phyloP scores from a whole-genome alignment of 1,140 invertebrate species.

The Lepidostoma basale region DNA sequence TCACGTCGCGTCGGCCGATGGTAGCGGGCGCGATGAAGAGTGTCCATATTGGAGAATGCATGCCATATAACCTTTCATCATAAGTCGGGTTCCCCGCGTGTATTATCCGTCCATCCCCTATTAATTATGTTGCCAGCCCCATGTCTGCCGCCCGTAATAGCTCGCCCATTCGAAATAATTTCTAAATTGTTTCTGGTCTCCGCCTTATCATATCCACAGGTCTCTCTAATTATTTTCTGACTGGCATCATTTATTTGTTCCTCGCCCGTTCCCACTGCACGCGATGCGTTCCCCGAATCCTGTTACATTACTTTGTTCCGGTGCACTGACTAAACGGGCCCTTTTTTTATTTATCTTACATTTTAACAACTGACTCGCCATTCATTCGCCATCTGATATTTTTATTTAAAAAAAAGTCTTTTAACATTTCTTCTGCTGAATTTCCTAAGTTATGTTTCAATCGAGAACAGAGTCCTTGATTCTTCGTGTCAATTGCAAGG shows the following conservation, averaged over 20 bases:
- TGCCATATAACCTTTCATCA: background rate
- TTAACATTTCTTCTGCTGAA: too few relatives aligned
- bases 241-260: conserved; percentile 22
- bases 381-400: too few relatives aligned
- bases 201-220: conserved; percentile 37
- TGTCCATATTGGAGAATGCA: too few relatives aligned
- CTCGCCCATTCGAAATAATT: conserved; percentile 34
- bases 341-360: background rate
- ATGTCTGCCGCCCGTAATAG: conserved; percentile 23
- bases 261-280: conserved; percentile 2
- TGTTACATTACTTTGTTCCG: background rate
- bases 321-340: background rate
- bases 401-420: too few relatives aligned
- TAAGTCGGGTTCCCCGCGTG: background rate
- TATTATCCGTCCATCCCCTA: background rate
- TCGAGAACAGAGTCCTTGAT: too few relatives aligned
- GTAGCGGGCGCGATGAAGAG: too few relatives aligned
- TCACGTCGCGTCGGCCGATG: too few relatives aligned
- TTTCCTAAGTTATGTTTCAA: too few relatives aligned
- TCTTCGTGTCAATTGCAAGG: too few relatives aligned
- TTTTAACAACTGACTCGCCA: background rate
- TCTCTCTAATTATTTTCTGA: conserved; percentile 41
- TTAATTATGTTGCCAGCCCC: conserved; percentile 27
- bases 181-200: conserved; percentile 27
- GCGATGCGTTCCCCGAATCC: conserved; percentile 10